A percentile compares a stretch with the other conserved stretches of the same genome.
phyloP scores from a whole-genome alignment of 1,140 invertebrate species.

The Eumaeus atala region DNA sequence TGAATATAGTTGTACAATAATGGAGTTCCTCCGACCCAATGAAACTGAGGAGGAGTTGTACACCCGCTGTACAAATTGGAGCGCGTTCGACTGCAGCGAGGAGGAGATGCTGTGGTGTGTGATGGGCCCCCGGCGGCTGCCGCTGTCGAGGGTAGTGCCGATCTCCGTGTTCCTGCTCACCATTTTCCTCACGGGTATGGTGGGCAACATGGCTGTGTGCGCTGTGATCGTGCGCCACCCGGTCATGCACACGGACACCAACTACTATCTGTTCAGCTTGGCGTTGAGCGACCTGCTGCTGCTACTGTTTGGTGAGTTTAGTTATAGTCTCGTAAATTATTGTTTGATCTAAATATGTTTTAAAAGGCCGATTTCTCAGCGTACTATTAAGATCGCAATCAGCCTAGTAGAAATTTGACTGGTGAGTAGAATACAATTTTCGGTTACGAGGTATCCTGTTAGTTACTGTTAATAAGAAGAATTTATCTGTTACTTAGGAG shows the following conservation, averaged over 20 bases:
- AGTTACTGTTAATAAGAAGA: too few relatives aligned
- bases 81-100: conserved; percentile 70
- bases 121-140: conserved; percentile 70
- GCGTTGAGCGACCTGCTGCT: conserved; percentile 85
- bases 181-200: conserved; percentile 89
- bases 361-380: too few relatives aligned
- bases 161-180: conserved; percentile 84
- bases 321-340: too few relatives aligned
- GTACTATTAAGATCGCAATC: too few relatives aligned
- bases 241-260: conserved; percentile 89
- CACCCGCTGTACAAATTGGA: conserved; percentile 49
- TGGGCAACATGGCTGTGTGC: conserved; percentile 92
- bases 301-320: conserved; percentile 81
- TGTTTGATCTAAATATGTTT: too few relatives aligned
- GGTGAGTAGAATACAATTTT: too few relatives aligned
- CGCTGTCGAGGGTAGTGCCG: conserved; percentile 72
- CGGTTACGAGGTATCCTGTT: too few relatives aligned
- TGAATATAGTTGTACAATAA: conserved; percentile 27
- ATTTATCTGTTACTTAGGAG: too few relatives aligned
- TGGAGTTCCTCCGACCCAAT: conserved; percentile 41
- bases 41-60: conserved; percentile 42
- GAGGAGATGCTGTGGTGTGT: conserved; percentile 68
- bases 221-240: conserved; percentile 89
- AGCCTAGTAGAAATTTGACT: too few relatives aligned
- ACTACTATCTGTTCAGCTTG: conserved; percentile 94